Base-by-base conservation (phyloP, 2,888 invertebrate genomes). In the Polyploca ridens region DNA sequence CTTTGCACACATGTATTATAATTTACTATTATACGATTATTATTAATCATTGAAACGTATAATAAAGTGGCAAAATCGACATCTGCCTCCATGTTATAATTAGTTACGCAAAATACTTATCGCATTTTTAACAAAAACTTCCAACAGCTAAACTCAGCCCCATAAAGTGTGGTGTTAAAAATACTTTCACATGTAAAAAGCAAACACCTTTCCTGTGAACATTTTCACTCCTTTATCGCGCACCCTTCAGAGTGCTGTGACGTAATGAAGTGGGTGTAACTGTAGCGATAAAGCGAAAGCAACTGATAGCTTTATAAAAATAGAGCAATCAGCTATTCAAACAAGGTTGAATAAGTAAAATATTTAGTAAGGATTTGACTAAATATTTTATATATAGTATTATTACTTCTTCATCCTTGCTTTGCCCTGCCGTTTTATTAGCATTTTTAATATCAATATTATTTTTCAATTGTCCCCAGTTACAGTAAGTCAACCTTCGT, bases 201-300 rank as follows among this genome's bases (percentile, higher is more conserved):
- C 62, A 69, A 78, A 85, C 88, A 88, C 87, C 86, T 88, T 77
- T 77, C 75, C 83, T 81, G 89, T 89, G 88, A 88, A 89, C 85
- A 83, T 86, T 87, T 88, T 87, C 86, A 86, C 85, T 81, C 78
- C 67, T 78, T 86, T 87, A 88, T 87, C 87, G 69, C 67, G 54
- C 67, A 74, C 66, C 69, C 68, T 65, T 62, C 66, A 64, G 65
- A 74, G 68, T 69, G 67, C 64, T 69, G 71, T 68, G 70, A 73
- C 65, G 63, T 69, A 70, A 71, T 83, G 76, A 79, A 85, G 82
- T 79, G 46, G 78, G 69, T 41, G 41, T 33, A 62, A 38, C 46
- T 35, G 49, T 58, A 27, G 58, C 14, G 13, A 62, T 33, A 62
- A 66, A 63, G 64, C 63, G 71, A 67, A 64, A 33, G 19, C 44